Percentiles rank a stretch among this genome's conserved stretches.
These are phyloP conservation scores for Euspilapteryx auroguttella DNA, from an alignment of 2,888 invertebrate genomes.

Conservation along the genomic window DNA sequence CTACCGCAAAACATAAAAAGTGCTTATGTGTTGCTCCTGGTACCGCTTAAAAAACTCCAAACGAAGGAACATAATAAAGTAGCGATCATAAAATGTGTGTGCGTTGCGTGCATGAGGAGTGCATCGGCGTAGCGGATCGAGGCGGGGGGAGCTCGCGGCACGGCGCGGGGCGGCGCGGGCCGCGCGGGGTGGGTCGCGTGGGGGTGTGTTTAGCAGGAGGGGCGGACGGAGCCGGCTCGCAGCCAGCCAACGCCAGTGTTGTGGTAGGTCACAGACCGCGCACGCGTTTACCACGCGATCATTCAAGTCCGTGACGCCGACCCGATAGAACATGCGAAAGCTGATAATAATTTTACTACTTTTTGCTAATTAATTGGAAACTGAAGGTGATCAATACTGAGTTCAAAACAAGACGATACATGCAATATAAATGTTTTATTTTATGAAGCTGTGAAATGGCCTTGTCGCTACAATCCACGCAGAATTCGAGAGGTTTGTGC, in stretches of 20 bases:
- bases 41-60: slow-evolving; percentile 40
- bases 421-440: slow-evolving; percentile 18
- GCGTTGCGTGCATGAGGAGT: slow-evolving; percentile 55
- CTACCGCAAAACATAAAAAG: slow-evolving; percentile 51
- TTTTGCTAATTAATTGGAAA: too few species aligned
- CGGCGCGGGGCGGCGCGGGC: slow-evolving; percentile 10
- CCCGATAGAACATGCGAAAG: slow-evolving; percentile 34
- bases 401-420: slow-evolving; percentile 37
- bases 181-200: slow-evolving; percentile 26
- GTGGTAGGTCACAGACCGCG: slow-evolving; percentile 64
- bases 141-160: slow-evolving; percentile 12
- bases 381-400: slow-evolving; percentile 35
- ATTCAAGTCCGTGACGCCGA: slow-evolving; percentile 38
- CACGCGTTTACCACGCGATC: slow-evolving; percentile 30
- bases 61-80: slow-evolving; percentile 55
- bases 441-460: slow-evolving; percentile 59
- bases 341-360: too few species aligned
- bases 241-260: slow-evolving; percentile 52
- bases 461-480: slow-evolving; percentile 61
- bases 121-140: slow-evolving; percentile 21
- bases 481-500: slow-evolving; percentile 56
- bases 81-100: slow-evolving; percentile 53
- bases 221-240: slow-evolving; percentile 33
- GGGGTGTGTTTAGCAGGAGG: slow-evolving; percentile 50
- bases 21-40: slow-evolving; percentile 52